Evolutionary conservation across 2,113 vertebrate genomes (phyloP).

Genomic region (Nerophis ophidion): DNA sequence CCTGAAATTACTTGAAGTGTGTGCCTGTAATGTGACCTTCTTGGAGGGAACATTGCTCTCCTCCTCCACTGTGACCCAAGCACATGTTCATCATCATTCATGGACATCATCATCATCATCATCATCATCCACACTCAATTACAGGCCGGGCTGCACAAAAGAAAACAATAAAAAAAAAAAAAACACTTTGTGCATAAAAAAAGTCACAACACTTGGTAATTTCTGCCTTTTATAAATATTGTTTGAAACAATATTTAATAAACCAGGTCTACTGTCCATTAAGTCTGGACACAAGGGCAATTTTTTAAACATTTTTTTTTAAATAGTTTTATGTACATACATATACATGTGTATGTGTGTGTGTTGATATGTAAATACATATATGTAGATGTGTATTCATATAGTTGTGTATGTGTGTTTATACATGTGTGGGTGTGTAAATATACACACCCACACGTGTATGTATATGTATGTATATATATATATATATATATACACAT

Average conservation of each 20-base stretch:
- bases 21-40: conserved; percentile 35
- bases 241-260: conserved; percentile 64
- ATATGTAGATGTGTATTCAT: too few relatives aligned
- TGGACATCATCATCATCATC: background rate
- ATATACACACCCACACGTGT: too few relatives aligned
- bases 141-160: background rate
- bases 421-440: too few relatives aligned
- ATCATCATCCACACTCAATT: conserved; percentile 4
- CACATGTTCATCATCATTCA: background rate
- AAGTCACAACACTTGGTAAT: conserved; percentile 48
- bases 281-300: too few relatives aligned
- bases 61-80: background rate
- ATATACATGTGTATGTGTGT: too few relatives aligned
- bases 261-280: background rate
- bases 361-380: too few relatives aligned
- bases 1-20: conserved; percentile 75
- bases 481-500: too few relatives aligned
- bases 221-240: conserved; percentile 63
- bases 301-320: too few relatives aligned
- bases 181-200: background rate
- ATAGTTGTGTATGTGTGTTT: too few relatives aligned
- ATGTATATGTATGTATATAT: too few relatives aligned
- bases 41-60: background rate
- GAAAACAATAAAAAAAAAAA: background rate
- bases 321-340: too few relatives aligned